Base-by-base conservation (phyloP, 2,113 vertebrate species). In the Tauraco erythrolophus region DNA sequence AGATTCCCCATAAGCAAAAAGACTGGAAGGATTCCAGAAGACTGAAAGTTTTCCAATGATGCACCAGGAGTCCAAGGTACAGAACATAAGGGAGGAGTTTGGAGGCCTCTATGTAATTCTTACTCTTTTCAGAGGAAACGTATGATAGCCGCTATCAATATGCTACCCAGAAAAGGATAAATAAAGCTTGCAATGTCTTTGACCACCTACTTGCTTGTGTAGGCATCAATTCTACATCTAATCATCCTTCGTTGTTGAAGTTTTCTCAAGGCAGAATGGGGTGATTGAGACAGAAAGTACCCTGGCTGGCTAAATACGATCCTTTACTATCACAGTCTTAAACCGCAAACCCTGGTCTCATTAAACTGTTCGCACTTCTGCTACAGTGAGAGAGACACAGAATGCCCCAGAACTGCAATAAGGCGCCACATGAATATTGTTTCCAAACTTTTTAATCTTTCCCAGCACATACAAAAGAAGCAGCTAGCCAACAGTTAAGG, bases 401-500 rank as follows among this genome's bases (percentile, higher is more conserved):
- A 94, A 89, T 78, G 72, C 61, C 80, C 64, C 61, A 74, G 72
- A 78, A 94, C 85, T 76, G 57, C 1, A 7, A 57, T 64, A 84
- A 91, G 84, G 60, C 5, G 14, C 33, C 76, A 68, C 60, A 70
- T 13, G 48, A 90, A 78, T 72, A 53, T 30, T 94, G 94, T 93
- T 97, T 96, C 91, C 92, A 94, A 96, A 97, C 89, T 95, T 95
- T 69, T 91, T 79, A 95, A 91, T 92, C 69, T 88, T 96, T 91
- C 77, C 57, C 70, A 87, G 84, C 80, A 82, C 89, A 95, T 87
- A 94, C 80, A 96, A 89, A 94, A 94, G 80, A 94, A 91, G 62
- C 92, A 92, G 76, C 72, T 92, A 92, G 50, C 85, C 87, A 95
- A 94, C 69, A 92, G 72, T 76, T 76, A 95, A 64, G 65, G 74